Evolutionary conservation across 2,797 vertebrate genomes (phyloP).

Genomic region (Pteronotus mesoamericanus): DNA sequence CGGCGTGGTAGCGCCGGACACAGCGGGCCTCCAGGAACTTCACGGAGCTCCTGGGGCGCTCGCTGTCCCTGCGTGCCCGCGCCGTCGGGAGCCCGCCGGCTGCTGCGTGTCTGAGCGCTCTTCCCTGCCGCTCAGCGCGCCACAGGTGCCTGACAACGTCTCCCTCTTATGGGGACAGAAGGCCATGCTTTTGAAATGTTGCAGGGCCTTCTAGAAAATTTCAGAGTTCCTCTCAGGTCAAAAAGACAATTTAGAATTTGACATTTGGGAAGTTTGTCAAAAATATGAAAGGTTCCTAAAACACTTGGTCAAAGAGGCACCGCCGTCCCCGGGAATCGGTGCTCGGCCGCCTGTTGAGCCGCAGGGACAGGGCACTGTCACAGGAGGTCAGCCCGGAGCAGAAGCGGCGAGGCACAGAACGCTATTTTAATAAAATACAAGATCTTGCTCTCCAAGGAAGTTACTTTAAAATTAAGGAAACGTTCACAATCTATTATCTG

Average conservation of each 20-base stretch:
- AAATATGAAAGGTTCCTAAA: background rate
- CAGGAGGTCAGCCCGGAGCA: background rate
- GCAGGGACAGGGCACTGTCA: background rate
- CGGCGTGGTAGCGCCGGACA: too few relatives aligned
- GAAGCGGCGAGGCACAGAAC: background rate
- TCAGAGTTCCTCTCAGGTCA: background rate
- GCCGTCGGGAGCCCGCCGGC: too few relatives aligned
- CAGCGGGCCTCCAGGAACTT: background rate
- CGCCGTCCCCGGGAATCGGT: background rate
- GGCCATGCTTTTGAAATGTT: background rate
- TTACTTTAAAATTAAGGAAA: accelerated
- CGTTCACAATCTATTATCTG: accelerated
- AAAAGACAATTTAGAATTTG: background rate
- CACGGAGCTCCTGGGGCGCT: too few relatives aligned
- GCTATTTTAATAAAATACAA: background rate
- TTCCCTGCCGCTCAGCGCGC: too few relatives aligned
- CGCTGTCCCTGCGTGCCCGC: too few relatives aligned
- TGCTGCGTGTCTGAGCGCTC: too few relatives aligned
- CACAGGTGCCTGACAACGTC: accelerated
- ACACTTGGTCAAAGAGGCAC: background rate
- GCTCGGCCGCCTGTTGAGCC: background rate
- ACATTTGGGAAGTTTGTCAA: background rate
- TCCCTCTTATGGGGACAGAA: background rate
- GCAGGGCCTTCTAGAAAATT: background rate
- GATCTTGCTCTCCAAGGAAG: accelerated